A percentile compares a stretch with the other conserved stretches of the same genome.
Conservation (phyloP, 2,797 vertebrate species). For the Eleutherodactylus coqui region DNA sequence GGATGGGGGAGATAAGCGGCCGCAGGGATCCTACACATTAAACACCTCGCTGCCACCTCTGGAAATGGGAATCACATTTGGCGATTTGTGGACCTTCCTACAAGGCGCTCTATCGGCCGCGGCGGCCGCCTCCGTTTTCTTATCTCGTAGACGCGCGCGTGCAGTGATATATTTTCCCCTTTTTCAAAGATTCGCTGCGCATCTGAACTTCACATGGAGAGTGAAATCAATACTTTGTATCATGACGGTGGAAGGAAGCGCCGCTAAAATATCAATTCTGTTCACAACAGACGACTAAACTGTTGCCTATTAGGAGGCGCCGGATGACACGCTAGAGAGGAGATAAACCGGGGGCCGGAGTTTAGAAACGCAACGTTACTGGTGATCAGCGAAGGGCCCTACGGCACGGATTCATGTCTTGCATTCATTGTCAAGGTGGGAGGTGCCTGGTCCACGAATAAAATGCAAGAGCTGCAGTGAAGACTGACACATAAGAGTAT, state of each 20-base stretch:
- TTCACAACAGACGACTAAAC: slow-evolving; percentile 21
- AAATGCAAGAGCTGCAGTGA: not conserved
- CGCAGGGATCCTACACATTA: slow-evolving; percentile 64
- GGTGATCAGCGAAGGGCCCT: too few relatives aligned
- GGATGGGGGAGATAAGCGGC: slow-evolving; percentile 61
- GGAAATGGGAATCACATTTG: slow-evolving; percentile 33
- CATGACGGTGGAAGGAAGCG: slow-evolving; percentile 12
- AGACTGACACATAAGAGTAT: not conserved
- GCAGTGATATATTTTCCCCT: slow-evolving; percentile 24
- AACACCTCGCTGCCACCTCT: slow-evolving; percentile 59
- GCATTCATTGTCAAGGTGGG: not conserved
- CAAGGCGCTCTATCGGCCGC: slow-evolving; percentile 36
- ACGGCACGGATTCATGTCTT: not conserved
- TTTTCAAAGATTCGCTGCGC: not conserved
- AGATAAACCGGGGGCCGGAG: not conserved
- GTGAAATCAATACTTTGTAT: slow-evolving; percentile 55
- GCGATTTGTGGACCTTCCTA: slow-evolving; percentile 31
- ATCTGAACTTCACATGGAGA: slow-evolving; percentile 31
- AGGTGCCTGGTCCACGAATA: not conserved
- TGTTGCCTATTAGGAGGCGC: not conserved
- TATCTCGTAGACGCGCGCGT: slow-evolving; percentile 31
- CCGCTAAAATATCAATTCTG: slow-evolving; percentile 33
- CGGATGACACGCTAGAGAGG: not conserved
- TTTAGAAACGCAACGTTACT: too few relatives aligned
- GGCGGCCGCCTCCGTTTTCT: slow-evolving; percentile 31